These are phyloP conservation scores for Stenurella melanura DNA, from an alignment of 2,888 invertebrate genomes.

Conservation along the genomic window DNA sequence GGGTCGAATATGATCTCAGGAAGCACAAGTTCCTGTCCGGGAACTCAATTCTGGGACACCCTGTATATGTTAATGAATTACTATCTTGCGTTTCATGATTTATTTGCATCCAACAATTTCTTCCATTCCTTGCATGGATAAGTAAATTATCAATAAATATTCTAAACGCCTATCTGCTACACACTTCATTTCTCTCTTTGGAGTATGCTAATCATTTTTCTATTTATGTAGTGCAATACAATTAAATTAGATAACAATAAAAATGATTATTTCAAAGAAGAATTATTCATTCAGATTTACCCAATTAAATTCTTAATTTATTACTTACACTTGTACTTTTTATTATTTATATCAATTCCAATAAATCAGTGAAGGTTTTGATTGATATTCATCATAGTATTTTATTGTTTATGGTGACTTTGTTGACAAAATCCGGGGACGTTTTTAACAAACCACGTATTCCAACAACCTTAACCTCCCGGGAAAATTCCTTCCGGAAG, in stretches of 20 bases:
- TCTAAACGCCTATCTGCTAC: background rate
- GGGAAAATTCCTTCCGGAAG: conserved; percentile 35
- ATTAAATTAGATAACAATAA: background rate
- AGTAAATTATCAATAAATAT: too few relatives aligned
- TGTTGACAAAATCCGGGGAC: conserved; percentile 51
- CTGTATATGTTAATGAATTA: too few relatives aligned
- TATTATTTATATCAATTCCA: conserved; percentile 30
- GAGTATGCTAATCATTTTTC: background rate
- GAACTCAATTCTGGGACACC: too few relatives aligned
- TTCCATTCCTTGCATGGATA: background rate
- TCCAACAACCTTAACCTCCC: conserved; percentile 24
- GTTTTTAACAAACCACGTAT: conserved; percentile 41
- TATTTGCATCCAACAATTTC: background rate
- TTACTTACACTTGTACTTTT: background rate
- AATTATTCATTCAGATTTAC: background rate
- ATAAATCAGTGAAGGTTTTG: conserved; percentile 45
- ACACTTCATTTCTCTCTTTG: background rate
- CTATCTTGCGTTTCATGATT: too few relatives aligned
- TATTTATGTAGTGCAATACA: background rate
- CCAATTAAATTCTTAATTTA: background rate
- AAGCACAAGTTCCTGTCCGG: too few relatives aligned
- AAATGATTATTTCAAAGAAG: background rate
- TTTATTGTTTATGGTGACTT: conserved; percentile 46
- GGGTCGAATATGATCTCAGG: too few relatives aligned
- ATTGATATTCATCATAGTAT: conserved; percentile 51